Percentiles rank a stretch among this genome's conserved stretches.
Evolutionary conservation across 2,113 vertebrate species (phyloP).

Genomic region (Percina caprodes): DNA sequence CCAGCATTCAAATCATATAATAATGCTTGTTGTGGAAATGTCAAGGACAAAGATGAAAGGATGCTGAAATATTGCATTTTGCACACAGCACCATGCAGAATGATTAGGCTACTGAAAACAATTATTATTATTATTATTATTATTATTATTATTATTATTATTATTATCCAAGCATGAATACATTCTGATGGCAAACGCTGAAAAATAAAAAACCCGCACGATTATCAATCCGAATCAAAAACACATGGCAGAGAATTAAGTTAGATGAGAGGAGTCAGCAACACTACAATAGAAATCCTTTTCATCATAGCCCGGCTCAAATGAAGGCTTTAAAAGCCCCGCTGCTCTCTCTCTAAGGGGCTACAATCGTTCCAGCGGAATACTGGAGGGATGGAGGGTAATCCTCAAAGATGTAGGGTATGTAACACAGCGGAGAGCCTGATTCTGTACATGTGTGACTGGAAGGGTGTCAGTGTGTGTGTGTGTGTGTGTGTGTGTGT

Average conservation of each 20-base stretch:
- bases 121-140: background rate
- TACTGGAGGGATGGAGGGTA: conserved; percentile 79
- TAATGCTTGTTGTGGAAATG: conserved; percentile 18
- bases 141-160: background rate
- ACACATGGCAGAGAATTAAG: conserved; percentile 35
- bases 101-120: background rate
- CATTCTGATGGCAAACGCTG: conserved; percentile 4
- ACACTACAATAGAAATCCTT: conserved; percentile 56
- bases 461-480: conserved; percentile 31
- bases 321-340: conserved; percentile 61
- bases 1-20: conserved; percentile 23
- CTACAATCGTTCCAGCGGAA: conserved; percentile 73
- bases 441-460: conserved; percentile 56
- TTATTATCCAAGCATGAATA: background rate
- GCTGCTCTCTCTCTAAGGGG: conserved; percentile 55
- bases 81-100: conserved; percentile 12
- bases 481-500: conserved; percentile 47
- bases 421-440: conserved; percentile 57
- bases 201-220: conserved; percentile 2
- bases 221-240: conserved; percentile 16
- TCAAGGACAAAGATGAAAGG: conserved; percentile 54
- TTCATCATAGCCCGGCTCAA: conserved; percentile 53
- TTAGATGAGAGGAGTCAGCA: conserved; percentile 47
- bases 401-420: conserved; percentile 67
- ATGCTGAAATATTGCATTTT: conserved; percentile 16